These are phyloP conservation scores for Brachynemurus nebulosus DNA, from an alignment of 2,888 invertebrate genomes.

Conservation along the genomic window DNA sequence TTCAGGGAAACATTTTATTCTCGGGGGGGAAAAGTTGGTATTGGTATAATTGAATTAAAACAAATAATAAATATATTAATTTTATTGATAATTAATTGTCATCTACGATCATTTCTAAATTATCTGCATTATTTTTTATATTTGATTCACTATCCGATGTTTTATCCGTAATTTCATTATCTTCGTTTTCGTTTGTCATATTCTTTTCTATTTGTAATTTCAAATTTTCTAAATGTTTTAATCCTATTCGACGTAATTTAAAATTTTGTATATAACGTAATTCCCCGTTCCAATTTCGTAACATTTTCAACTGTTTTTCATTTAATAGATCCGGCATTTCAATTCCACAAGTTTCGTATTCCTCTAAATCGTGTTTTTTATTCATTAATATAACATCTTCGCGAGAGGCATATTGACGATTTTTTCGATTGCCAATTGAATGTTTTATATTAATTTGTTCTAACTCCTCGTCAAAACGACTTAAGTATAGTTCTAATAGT, in stretches of 20 bases:
- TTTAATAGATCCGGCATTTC: slow-evolving; percentile 62
- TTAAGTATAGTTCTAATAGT: slow-evolving; percentile 43
- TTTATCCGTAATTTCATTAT: not conserved
- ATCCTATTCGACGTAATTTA: slow-evolving; percentile 36
- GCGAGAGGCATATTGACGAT: slow-evolving; percentile 64
- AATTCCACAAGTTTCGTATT: slow-evolving; percentile 63
- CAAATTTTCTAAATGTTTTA: not conserved
- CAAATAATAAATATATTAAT: too few species aligned
- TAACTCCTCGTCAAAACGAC: slow-evolving; percentile 60
- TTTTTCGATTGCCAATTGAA: slow-evolving; percentile 58
- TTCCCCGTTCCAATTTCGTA: slow-evolving; percentile 55
- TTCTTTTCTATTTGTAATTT: too few species aligned
- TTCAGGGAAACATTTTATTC: too few species aligned
- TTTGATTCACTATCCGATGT: not conserved
- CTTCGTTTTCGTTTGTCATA: too few species aligned
- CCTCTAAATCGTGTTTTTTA: slow-evolving; percentile 54
- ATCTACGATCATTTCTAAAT: not conserved
- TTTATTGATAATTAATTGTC: not conserved
- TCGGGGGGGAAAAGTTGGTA: too few species aligned
- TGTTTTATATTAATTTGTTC: slow-evolving; percentile 67
- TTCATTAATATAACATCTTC: slow-evolving; percentile 67
- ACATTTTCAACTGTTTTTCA: slow-evolving; percentile 39
- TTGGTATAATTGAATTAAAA: too few species aligned
- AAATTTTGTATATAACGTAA: slow-evolving; percentile 50
- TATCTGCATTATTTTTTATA: not conserved